Evolutionary conservation across 2,888 invertebrate genomes (phyloP).

Genomic region (Meiosimyza platycephala): DNA sequence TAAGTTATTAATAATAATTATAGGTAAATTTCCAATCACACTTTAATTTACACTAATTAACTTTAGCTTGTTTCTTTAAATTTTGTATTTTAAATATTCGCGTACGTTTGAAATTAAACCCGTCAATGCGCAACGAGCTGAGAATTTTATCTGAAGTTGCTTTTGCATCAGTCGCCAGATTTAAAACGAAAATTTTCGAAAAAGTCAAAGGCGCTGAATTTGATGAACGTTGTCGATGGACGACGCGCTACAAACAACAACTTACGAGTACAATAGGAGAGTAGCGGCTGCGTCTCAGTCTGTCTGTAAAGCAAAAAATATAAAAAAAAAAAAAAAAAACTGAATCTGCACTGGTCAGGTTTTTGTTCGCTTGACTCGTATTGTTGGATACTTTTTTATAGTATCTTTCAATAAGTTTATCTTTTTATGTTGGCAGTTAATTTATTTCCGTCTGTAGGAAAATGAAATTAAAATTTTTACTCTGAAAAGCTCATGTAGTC

Average conservation of each 20-base stretch:
- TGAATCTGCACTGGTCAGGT: background rate
- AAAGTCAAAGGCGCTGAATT: constrained; percentile 6
- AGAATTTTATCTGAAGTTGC: constrained; percentile 49
- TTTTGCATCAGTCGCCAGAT: constrained; percentile 48
- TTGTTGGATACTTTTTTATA: too few species aligned
- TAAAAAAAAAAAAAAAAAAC: too few species aligned
- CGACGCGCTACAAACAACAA: background rate
- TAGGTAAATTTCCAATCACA: background rate
- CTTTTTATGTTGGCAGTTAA: too few species aligned
- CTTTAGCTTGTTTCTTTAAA: background rate
- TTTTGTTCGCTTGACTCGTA: too few species aligned
- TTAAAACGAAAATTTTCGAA: constrained; percentile 45
- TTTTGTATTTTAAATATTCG: too few species aligned
- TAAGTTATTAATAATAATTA: too few species aligned
- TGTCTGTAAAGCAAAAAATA: too few species aligned
- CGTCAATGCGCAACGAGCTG: constrained; percentile 47
- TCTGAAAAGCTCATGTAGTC: too few species aligned
- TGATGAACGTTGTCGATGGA: constrained; percentile 3
- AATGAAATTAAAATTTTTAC: too few species aligned
- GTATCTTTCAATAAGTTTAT: too few species aligned
- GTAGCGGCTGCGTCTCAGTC: too few species aligned
- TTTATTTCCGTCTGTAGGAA: too few species aligned
- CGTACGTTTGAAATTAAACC: constrained; percentile 20
- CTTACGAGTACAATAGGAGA: background rate
- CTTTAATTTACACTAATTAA: constrained; percentile 7